Evolutionary conservation across 2,888 invertebrate genomes (phyloP), one percentile per base, ranked within the genome.

Genomic region (Zhengitettix transpicula): DNA sequence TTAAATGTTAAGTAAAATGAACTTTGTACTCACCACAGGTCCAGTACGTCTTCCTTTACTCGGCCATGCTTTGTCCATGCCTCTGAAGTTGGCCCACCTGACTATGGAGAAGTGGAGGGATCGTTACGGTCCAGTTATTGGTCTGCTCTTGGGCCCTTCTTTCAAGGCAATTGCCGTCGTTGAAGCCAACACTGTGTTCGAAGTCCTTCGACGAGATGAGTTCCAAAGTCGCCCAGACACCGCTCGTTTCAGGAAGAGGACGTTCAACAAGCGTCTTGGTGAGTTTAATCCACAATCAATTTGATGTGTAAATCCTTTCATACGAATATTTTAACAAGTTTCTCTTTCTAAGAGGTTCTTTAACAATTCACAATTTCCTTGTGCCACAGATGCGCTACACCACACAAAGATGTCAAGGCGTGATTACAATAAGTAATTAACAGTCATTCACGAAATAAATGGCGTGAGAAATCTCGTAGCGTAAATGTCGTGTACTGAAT

Each of bases 1-100:
- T 28, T 28, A 5, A 7, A 2, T 28, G 28, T 5, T 28, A 28
- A 28, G 28, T 28, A 28, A 28, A 28, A 28, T 28, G 28, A 28
- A 5, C 7, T 28, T 28, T 28, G 28, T 28, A 28, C 2, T 28
- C 3, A 8, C 57, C 3, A 8, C 57, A 66, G 67, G 66, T 12
- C 67, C 65, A 10, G 60, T 61, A n/a, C 60, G 64, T 40, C 14
- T 65, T 40, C 67, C 67, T 12, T 10, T 65, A 10, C 16, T 67
- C 14, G 67, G 67, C 11, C 60, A 59, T 16, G 42, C 63, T 12
- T 65, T 62, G 1, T 65, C 61, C 40, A 47, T 65, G 12, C 59
- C 63, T n/a, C 55, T 55, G 9, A 55, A 51, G 10, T 58, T 64
- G 51, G 56, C 64, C 42, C 65, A 64, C 55, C 58, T 62, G 17